phyloP scores from a whole-genome alignment of 2,113 vertebrate species.

The Synchiropus splendidus region DNA sequence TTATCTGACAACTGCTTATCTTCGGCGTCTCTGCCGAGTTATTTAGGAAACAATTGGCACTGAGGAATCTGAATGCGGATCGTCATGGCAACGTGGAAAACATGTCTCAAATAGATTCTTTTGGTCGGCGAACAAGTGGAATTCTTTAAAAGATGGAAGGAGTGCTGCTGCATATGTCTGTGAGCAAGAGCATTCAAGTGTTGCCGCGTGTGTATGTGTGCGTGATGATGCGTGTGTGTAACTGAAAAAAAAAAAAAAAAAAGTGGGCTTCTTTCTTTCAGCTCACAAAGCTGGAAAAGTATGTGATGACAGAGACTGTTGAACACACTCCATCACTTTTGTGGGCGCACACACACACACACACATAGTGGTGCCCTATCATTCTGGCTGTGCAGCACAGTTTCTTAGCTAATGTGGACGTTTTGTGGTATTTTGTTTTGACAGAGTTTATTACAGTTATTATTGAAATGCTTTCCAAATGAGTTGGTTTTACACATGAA shows the following conservation, averaged over 20 bases:
- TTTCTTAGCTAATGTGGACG: too few relatives aligned
- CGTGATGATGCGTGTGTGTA: conserved; percentile 7
- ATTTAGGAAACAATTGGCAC: background rate
- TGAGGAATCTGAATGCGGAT: conserved; percentile 35
- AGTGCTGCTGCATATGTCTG: background rate
- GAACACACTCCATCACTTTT: conserved; percentile 16
- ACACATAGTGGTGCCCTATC: conserved; percentile 1
- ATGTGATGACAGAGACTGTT: conserved; percentile 49
- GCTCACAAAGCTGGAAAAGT: conserved; percentile 45
- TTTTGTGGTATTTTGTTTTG: background rate
- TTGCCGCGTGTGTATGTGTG: conserved; percentile 1
- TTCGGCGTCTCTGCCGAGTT: too few relatives aligned
- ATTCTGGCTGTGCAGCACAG: too few relatives aligned
- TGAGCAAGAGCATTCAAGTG: background rate
- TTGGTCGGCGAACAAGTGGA: conserved; percentile 35
- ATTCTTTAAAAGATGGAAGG: conserved; percentile 11
- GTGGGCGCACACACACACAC: conserved; percentile 5
- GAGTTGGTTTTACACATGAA: conserved; percentile 1
- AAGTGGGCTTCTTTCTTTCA: conserved; percentile 48
- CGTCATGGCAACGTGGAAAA: conserved; percentile 46
- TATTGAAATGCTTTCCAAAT: background rate
- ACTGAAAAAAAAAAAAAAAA: conserved; percentile 30
- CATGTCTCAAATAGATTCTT: conserved; percentile 16
- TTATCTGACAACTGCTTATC: too few relatives aligned
- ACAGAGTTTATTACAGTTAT: conserved; percentile 12